Percentiles rank a stretch among this genome's conserved stretches.
phyloP scores from a whole-genome alignment of 2,113 vertebrate species.

The Prionailurus viverrinus region DNA sequence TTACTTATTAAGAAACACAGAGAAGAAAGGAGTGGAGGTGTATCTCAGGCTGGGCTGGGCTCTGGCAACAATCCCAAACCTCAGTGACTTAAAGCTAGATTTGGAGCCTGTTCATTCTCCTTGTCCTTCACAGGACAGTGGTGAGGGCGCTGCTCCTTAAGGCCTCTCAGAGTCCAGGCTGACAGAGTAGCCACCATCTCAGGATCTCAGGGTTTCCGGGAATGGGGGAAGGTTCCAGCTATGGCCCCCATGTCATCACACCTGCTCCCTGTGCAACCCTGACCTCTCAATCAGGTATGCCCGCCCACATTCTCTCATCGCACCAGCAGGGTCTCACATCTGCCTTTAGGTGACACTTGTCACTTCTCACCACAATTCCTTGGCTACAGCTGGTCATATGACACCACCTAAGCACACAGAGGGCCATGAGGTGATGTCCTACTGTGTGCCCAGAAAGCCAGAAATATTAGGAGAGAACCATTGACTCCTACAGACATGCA shows the following conservation, averaged over 20 bases:
- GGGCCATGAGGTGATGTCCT: background rate
- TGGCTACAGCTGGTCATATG: background rate
- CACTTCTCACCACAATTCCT: background rate
- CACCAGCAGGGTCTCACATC: background rate
- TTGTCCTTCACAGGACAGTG: background rate
- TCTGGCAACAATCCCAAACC: background rate
- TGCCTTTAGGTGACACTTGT: background rate
- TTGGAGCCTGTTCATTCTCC: background rate
- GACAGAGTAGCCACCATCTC: too few species aligned
- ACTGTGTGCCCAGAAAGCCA: background rate
- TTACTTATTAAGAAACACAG: background rate
- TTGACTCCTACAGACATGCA: background rate
- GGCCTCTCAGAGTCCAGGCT: background rate
- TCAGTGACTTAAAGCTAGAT: background rate
- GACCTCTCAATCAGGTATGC: background rate
- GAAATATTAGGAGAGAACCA: background rate
- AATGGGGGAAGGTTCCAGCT: background rate
- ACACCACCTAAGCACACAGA: background rate
- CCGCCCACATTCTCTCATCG: background rate
- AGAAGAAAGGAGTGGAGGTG: background rate
- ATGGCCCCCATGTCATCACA: background rate
- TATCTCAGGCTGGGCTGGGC: background rate
- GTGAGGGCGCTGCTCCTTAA: background rate
- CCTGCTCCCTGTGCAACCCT: fast-evolving
- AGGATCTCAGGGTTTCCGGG: too few species aligned